phyloP scores from a whole-genome alignment of 2,888 invertebrate species.

The Drosophila greeni region DNA sequence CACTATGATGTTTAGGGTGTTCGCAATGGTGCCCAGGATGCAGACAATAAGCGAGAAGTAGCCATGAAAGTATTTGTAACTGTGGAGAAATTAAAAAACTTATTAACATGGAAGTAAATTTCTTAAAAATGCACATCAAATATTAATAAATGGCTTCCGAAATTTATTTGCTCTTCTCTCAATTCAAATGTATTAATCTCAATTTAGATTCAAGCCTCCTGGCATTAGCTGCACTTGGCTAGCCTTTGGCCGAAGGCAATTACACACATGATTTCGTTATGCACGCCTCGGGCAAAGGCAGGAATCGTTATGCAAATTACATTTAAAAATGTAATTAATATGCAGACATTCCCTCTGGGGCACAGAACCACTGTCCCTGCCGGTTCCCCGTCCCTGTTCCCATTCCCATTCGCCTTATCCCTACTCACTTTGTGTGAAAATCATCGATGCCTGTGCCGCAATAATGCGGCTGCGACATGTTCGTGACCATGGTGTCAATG shows the following conservation, averaged over 20 bases:
- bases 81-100: slow-evolving; percentile 56
- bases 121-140: background rate
- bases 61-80: slow-evolving; percentile 88
- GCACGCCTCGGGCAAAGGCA: slow-evolving; percentile 32
- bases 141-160: background rate
- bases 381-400: background rate
- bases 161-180: background rate
- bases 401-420: background rate
- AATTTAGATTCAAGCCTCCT: background rate
- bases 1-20: slow-evolving; percentile 94
- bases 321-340: slow-evolving; percentile 64
- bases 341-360: slow-evolving; percentile 39
- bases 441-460: slow-evolving; percentile 77
- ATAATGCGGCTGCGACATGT: slow-evolving; percentile 77
- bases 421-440: slow-evolving; percentile 78
- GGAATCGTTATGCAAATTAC: slow-evolving; percentile 65
- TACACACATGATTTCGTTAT: slow-evolving; percentile 58
- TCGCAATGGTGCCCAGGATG: slow-evolving; percentile 92
- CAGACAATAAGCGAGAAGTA: slow-evolving; percentile 92
- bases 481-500: slow-evolving; percentile 71
- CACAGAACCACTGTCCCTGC: background rate
- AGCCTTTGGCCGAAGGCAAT: slow-evolving; percentile 44
- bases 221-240: slow-evolving; percentile 18
- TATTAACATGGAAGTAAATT: background rate
- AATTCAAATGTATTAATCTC: background rate